These are phyloP conservation scores for Pseudochirops corinnae DNA, from an alignment of 2,797 vertebrate genomes.

Conservation along the genomic window DNA sequence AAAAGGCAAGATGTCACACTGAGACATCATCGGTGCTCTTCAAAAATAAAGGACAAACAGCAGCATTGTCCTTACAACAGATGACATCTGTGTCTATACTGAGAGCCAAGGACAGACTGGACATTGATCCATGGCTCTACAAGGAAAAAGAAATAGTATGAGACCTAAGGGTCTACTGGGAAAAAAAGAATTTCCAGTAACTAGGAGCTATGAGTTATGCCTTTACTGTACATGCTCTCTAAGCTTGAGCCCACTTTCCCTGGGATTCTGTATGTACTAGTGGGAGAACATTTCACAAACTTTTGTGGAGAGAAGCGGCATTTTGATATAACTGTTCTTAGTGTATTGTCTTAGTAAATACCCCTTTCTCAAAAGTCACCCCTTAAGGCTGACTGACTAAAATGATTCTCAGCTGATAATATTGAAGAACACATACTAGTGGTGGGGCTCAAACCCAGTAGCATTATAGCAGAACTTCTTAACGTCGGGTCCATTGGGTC, in stretches of 20 bases:
- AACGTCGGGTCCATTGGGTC: background rate
- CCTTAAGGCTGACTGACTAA: background rate
- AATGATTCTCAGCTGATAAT: background rate
- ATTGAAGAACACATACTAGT: background rate
- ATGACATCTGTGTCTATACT: background rate
- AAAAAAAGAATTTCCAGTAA: background rate
- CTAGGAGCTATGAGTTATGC: background rate
- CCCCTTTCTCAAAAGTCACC: background rate
- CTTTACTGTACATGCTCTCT: background rate
- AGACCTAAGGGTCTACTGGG: background rate
- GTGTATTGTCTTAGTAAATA: background rate
- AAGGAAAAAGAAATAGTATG: background rate
- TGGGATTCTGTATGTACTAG: background rate
- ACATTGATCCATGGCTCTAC: background rate
- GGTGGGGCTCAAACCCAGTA: background rate
- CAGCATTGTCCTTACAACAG: background rate
- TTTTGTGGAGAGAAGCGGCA: background rate
- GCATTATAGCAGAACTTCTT: background rate
- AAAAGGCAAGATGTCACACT: background rate
- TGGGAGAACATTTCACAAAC: background rate
- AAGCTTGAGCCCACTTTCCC: background rate
- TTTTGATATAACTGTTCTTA: background rate
- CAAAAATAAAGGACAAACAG: background rate
- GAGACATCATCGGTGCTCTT: background rate
- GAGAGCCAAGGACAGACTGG: background rate